These are phyloP conservation scores for Chouioia cunea DNA, from an alignment of 2,888 invertebrate species.

Conservation along the genomic window DNA sequence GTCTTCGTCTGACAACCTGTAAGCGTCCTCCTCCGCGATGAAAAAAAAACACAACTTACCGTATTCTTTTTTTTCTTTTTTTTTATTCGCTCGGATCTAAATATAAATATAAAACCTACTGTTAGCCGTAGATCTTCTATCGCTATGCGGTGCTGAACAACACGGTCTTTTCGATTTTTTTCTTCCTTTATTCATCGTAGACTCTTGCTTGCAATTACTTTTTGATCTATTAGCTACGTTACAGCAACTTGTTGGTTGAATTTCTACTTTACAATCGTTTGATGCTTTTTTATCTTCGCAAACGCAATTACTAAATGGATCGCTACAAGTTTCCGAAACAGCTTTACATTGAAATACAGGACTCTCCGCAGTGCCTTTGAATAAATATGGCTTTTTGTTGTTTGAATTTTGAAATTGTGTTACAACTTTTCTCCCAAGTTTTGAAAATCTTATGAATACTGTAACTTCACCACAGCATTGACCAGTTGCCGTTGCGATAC, in stretches of 20 bases:
- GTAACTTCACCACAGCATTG: slow-evolving; percentile 72
- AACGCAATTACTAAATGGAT: slow-evolving; percentile 40
- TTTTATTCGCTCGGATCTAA: background rate
- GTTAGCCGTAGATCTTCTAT: background rate
- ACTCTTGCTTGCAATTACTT: slow-evolving; percentile 21
- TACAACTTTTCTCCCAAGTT: slow-evolving; percentile 76
- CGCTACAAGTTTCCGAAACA: slow-evolving; percentile 50
- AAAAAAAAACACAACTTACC: background rate
- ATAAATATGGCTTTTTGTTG: slow-evolving; percentile 60
- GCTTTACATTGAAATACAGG: slow-evolving; percentile 61
- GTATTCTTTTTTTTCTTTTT: too few relatives aligned
- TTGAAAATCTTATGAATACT: slow-evolving; percentile 76
- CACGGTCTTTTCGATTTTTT: slow-evolving; percentile 1
- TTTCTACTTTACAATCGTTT: background rate
- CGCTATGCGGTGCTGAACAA: background rate
- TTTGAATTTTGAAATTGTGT: slow-evolving; percentile 74
- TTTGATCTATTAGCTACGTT: slow-evolving; percentile 42
- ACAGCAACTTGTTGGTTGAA: slow-evolving; percentile 1
- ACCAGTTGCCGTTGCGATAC: slow-evolving; percentile 70
- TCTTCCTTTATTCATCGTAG: background rate
- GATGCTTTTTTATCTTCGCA: background rate
- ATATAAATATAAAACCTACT: slow-evolving; percentile 1
- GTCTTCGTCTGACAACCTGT: too few relatives aligned
- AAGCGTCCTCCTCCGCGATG: background rate
- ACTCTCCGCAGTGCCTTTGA: slow-evolving; percentile 58